These are phyloP conservation scores for Hydropsyche betteni DNA, from an alignment of 2,888 invertebrate species.

Conservation along the genomic window DNA sequence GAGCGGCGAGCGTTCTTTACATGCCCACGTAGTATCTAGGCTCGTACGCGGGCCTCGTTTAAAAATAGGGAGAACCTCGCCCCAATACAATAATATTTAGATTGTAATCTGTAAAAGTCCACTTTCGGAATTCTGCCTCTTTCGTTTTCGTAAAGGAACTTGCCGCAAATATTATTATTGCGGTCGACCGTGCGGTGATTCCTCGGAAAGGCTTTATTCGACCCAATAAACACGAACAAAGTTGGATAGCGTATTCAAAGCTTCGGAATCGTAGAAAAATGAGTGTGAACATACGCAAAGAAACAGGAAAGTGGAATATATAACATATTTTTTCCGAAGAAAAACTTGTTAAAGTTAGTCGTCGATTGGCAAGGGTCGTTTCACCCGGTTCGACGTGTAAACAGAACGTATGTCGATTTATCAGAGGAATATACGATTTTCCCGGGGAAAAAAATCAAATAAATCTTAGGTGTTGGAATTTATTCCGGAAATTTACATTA, in stretches of 20 bases:
- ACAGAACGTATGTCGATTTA: slow-evolving; percentile 18
- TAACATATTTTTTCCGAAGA: not conserved
- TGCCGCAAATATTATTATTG: slow-evolving; percentile 11
- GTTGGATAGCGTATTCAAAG: slow-evolving; percentile 25
- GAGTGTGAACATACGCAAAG: not conserved
- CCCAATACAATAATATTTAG: slow-evolving; percentile 15
- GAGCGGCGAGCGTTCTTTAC: not conserved
- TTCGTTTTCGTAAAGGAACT: not conserved
- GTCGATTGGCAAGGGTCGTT: slow-evolving; percentile 13
- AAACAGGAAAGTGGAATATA: no score
- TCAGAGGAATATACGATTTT: not conserved
- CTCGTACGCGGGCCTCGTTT: not conserved
- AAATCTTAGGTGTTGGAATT: no score
- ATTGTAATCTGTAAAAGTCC: slow-evolving; percentile 18
- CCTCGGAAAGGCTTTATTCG: slow-evolving; percentile 26
- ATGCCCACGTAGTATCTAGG: not conserved
- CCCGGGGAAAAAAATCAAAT: no score
- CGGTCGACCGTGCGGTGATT: slow-evolving; percentile 8
- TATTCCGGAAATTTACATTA: no score
- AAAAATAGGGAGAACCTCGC: slow-evolving; percentile 1
- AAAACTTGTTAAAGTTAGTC: slow-evolving; percentile 22
- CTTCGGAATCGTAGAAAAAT: slow-evolving; percentile 19
- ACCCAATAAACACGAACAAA: slow-evolving; percentile 29
- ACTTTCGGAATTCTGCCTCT: slow-evolving; percentile 11
- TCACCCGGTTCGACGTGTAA: not conserved